Conservation (phyloP, 2,888 invertebrate genomes). For the Blastobasis lacticolella region DNA sequence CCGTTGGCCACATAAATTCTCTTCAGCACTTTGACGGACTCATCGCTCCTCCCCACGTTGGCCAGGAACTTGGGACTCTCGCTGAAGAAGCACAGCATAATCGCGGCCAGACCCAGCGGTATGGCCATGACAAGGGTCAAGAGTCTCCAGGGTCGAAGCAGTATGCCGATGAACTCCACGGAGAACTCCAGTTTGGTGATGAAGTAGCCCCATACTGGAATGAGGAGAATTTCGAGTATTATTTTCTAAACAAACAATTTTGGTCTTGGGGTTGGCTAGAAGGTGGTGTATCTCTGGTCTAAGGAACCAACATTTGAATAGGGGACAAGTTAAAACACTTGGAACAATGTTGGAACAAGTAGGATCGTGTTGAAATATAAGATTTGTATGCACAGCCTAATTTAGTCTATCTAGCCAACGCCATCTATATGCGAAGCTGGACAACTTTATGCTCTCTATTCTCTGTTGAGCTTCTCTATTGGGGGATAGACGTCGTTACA, state of each 20-base stretch:
- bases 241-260: neutral
- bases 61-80: slow-evolving; percentile 87
- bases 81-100: slow-evolving; percentile 73
- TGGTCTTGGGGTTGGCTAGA: neutral
- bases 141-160: slow-evolving; percentile 54
- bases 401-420: no score
- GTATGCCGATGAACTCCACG: slow-evolving; percentile 37
- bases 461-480: no score
- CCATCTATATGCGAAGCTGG: no score
- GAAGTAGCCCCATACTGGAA: slow-evolving; percentile 51
- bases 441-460: no score
- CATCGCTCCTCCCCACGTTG: slow-evolving; percentile 74
- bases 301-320: no score
- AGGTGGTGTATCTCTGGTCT: no score
- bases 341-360: no score
- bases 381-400: no score
- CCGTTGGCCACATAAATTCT: slow-evolving; percentile 76
- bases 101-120: slow-evolving; percentile 76
- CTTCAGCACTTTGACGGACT: slow-evolving; percentile 75
- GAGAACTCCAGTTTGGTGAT: slow-evolving; percentile 54
- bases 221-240: neutral
- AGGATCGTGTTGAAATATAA: no score
- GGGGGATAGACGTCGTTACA: no score
- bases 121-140: slow-evolving; percentile 67
- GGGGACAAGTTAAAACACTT: no score